Evolutionary conservation across 2,888 invertebrate genomes (phyloP).

Genomic region (Copidosoma aretas): DNA sequence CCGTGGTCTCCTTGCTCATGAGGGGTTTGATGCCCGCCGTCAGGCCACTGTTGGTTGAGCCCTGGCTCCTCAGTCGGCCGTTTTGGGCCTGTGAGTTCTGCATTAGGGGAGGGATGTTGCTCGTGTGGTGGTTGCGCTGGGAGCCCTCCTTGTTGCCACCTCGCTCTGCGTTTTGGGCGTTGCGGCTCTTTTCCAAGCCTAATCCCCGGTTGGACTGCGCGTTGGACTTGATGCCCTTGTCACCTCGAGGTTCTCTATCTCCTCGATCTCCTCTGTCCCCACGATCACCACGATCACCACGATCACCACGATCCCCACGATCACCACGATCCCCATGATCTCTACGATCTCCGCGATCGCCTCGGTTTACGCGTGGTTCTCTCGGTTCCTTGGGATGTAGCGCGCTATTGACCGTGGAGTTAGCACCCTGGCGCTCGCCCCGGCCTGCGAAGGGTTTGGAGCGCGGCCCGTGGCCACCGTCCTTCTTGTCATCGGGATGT

Average conservation of each 20-base stretch:
- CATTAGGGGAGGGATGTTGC: constrained; percentile 53
- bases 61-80: constrained; percentile 55
- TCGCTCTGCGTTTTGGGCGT: constrained; percentile 50
- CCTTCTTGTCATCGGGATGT: constrained; percentile 60
- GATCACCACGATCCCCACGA: constrained; percentile 5
- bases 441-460: constrained; percentile 53
- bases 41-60: constrained; percentile 53
- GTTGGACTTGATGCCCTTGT: constrained; percentile 52
- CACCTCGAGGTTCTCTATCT: constrained; percentile 43
- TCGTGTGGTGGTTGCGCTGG: constrained; percentile 60
- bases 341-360: constrained; percentile 25
- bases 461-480: constrained; percentile 50
- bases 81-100: constrained; percentile 55
- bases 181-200: constrained; percentile 33
- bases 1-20: constrained; percentile 60
- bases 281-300: too few species aligned
- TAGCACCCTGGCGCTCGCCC: constrained; percentile 37
- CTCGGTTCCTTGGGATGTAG: constrained; percentile 26
- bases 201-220: constrained; percentile 25
- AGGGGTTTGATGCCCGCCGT: constrained; percentile 32
- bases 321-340: constrained; percentile 23
- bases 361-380: constrained; percentile 24
- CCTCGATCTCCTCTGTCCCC: constrained; percentile 40
- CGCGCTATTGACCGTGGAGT: constrained; percentile 49
- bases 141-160: constrained; percentile 37